Evolutionary conservation across 2,113 vertebrate genomes (phyloP).

Genomic region (Dipodomys merriami): DNA sequence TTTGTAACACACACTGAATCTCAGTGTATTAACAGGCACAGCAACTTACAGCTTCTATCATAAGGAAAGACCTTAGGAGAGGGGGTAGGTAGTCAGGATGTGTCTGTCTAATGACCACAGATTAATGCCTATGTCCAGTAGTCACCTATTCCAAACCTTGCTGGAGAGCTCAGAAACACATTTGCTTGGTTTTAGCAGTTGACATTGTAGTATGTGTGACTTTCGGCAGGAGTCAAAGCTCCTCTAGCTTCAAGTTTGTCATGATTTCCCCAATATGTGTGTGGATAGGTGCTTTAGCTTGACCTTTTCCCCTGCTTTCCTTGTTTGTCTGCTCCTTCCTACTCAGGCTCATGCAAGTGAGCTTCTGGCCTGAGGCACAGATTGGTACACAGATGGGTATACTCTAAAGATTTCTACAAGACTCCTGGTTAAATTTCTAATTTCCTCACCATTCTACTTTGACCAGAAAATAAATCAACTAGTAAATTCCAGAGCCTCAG

Average conservation of each 20-base stretch:
- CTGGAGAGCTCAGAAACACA: not conserved
- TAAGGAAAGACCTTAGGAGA: not conserved
- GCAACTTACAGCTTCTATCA: not conserved
- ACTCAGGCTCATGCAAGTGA: not conserved
- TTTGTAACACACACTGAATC: not conserved
- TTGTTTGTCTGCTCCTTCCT: not conserved
- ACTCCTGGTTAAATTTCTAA: not conserved
- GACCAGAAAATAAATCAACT: not conserved
- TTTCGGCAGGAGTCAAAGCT: not conserved
- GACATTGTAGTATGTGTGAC: not conserved
- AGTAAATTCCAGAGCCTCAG: not conserved
- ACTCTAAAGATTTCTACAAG: not conserved
- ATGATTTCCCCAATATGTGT: not conserved
- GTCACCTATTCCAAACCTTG: not conserved
- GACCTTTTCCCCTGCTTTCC: not conserved
- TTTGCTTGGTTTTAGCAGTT: not conserved
- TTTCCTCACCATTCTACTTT: not conserved
- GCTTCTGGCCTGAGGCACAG: not conserved
- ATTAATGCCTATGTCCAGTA: not conserved
- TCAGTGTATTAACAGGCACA: not conserved
- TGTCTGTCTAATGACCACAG: not conserved
- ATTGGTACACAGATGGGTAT: not conserved
- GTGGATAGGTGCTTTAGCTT: not conserved
- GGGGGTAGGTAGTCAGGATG: not conserved
- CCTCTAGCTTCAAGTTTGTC: not conserved